Conservation (phyloP, 2,797 vertebrate species). For the Loriculus beryllinus region DNA sequence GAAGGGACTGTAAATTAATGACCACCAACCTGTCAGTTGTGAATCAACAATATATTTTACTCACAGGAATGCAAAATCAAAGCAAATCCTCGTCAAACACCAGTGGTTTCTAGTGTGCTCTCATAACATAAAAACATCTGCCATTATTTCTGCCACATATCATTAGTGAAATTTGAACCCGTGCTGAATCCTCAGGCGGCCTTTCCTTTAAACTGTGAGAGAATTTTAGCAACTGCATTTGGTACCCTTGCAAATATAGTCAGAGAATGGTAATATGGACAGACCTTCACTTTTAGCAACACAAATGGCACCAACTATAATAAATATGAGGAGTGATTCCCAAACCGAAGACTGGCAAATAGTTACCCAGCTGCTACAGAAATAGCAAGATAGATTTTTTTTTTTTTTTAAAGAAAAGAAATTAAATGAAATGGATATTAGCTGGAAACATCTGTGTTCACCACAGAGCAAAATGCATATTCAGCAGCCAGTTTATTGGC, state of each 20-base stretch:
- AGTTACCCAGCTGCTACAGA: conserved; percentile 81
- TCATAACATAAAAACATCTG: conserved; percentile 36
- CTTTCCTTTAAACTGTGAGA: conserved; percentile 34
- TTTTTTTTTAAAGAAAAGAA: conserved; percentile 76
- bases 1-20: conserved; percentile 37
- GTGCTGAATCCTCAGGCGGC: conserved; percentile 17
- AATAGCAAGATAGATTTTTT: conserved; percentile 76
- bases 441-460: conserved; percentile 83
- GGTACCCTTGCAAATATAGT: conserved; percentile 56
- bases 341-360: conserved; percentile 72
- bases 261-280: conserved; percentile 59
- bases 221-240: conserved; percentile 55
- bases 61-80: conserved; percentile 30
- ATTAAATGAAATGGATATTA: conserved; percentile 84
- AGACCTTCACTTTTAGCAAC: conserved; percentile 67
- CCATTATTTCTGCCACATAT: conserved; percentile 51
- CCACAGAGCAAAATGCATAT: conserved; percentile 82
- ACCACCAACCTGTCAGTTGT: background rate
- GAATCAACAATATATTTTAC: conserved; percentile 17
- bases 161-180: conserved; percentile 54
- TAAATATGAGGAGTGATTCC: conserved; percentile 76
- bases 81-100: conserved; percentile 15
- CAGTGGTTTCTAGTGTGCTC: conserved; percentile 10
- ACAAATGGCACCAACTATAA: conserved; percentile 62
- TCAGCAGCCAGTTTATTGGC: conserved; percentile 83